Evolutionary conservation across 2,888 invertebrate genomes (phyloP).

Genomic region (Priapulus caudatus): DNA sequence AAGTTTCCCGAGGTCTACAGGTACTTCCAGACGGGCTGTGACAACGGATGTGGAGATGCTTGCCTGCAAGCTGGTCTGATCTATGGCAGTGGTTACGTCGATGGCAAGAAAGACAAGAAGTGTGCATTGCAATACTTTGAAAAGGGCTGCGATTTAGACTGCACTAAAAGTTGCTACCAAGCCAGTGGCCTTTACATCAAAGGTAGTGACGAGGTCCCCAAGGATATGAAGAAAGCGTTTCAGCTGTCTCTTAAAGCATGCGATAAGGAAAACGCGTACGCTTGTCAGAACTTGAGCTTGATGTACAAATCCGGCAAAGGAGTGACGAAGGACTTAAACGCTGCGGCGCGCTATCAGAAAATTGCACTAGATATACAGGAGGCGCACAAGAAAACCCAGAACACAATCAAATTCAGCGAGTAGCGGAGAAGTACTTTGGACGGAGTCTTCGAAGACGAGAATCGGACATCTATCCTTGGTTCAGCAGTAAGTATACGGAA

Average conservation of each 20-base stretch:
- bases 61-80: conserved; percentile 29
- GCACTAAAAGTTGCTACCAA: conserved; percentile 63
- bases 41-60: conserved; percentile 21
- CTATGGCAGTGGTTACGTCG: conserved; percentile 11
- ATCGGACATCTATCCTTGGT: too few species aligned
- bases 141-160: conserved; percentile 39
- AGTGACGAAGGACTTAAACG: conserved; percentile 53
- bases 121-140: conserved; percentile 44
- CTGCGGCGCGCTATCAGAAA: conserved; percentile 59
- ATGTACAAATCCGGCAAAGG: conserved; percentile 60
- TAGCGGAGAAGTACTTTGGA: too few species aligned
- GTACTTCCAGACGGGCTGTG: conserved; percentile 28
- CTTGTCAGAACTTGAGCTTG: conserved; percentile 77
- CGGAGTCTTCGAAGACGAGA: too few species aligned
- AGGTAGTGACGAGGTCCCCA: conserved; percentile 49
- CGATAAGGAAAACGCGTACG: conserved; percentile 66
- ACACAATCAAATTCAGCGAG: conserved; percentile 10
- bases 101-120: conserved; percentile 16
- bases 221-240: conserved; percentile 65
- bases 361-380: conserved; percentile 58
- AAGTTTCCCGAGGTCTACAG: conserved; percentile 22
- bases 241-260: conserved; percentile 65
- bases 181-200: conserved; percentile 63
- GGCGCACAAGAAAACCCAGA: conserved; percentile 42
- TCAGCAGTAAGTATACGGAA: too few species aligned